Percentiles rank a stretch among this genome's conserved stretches.
These are phyloP conservation scores for Lepidostoma basale DNA, from an alignment of 1,140 invertebrate species.

Conservation along the genomic window DNA sequence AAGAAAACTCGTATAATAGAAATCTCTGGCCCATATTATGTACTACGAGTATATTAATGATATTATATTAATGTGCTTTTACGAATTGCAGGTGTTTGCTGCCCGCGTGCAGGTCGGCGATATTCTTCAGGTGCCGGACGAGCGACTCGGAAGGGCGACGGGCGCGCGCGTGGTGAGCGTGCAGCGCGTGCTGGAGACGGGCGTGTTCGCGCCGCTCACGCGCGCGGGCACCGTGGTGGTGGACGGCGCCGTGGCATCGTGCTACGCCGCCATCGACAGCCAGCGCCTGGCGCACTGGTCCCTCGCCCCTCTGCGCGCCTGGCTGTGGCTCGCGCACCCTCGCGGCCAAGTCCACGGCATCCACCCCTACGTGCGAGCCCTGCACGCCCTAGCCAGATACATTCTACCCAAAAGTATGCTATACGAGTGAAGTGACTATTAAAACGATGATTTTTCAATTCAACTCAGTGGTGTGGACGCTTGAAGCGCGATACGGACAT, in stretches of 20 bases:
- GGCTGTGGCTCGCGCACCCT: conserved; percentile 50
- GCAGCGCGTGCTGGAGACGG: conserved; percentile 64
- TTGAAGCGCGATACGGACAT: not conserved
- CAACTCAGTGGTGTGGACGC: not conserved
- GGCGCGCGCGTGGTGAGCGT: conserved; percentile 69
- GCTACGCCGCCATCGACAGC: conserved; percentile 89
- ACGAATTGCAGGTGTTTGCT: conserved; percentile 52
- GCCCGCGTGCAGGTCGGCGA: conserved; percentile 54
- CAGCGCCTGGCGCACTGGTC: conserved; percentile 84
- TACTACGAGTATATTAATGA: no score
- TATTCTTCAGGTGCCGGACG: conserved; percentile 59
- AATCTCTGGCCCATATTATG: no score
- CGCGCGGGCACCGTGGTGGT: conserved; percentile 86
- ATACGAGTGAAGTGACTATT: conserved; percentile 46
- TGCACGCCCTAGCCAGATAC: conserved; percentile 74
- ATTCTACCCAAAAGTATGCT: conserved; percentile 67
- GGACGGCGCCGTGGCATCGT: conserved; percentile 89
- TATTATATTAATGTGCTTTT: no score
- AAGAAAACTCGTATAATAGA: no score
- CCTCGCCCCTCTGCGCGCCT: conserved; percentile 77
- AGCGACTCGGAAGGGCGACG: conserved; percentile 58
- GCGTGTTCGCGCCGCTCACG: conserved; percentile 92
- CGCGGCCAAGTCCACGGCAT: conserved; percentile 63
- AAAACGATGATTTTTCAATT: not conserved
- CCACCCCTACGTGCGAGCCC: conserved; percentile 84